Evolutionary conservation across 1,140 invertebrate species (phyloP), one percentile per base, ranked within the genome.

Genomic region (Drosophila arizonae): DNA sequence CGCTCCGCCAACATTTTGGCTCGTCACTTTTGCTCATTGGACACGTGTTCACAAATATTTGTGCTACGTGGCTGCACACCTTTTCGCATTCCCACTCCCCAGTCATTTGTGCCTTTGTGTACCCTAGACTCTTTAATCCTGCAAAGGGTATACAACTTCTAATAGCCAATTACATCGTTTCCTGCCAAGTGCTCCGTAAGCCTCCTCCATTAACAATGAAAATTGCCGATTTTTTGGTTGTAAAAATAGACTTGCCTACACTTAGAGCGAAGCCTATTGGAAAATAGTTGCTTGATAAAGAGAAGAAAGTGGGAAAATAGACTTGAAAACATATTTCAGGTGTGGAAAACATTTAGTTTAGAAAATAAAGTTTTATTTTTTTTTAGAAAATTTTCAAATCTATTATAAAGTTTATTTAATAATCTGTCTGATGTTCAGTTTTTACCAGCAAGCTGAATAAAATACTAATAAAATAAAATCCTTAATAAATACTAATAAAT

Each of bases 31-130:
- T 82, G 76, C 76, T 75, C 76, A 80, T 80, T 76, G 81, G 78
- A 86, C 84, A 88, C 76, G 84, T 88, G 84, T 88, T 79, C 72
- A 82, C 82, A 87, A 87, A 87, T 87, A 87, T 87, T 87, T 87
- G 82, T 81, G 79, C 76, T 79, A 88, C 82, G 82, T 87, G 82
- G 82, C 72, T 72, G 68, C 66, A 87, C 84, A 88, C 82, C 82
- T 77, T 76, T 63, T 33, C 26, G 41, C 46, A 66, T 36, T 45
- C 39, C 33, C 54, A 17, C 56, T 9, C 24, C 10, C 30, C 43
- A 6, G 21, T 52, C 56, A 70, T 50, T 39, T 48, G 15, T 45
- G 39, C 36, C 66, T 57, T 72, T 55, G 63, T 46, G 55, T 55
- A 72, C 50, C 64, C 50, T 72, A 6, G 30, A 8, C 11, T 33